A percentile compares a stretch with the other conserved stretches of the same genome.
Conservation (phyloP, 2,797 vertebrate genomes). For the Diplodus sargus region DNA sequence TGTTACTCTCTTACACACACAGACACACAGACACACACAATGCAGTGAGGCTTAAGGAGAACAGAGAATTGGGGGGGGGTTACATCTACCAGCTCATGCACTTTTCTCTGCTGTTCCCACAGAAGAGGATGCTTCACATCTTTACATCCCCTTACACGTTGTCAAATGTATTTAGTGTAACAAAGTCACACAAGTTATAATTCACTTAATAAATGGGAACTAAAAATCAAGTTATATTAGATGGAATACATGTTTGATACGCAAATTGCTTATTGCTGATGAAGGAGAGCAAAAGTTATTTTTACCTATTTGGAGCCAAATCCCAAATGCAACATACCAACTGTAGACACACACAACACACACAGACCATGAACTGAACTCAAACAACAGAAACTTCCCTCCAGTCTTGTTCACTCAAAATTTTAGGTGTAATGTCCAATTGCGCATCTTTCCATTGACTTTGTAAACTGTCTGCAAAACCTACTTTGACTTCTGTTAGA, state of each 20-base stretch:
- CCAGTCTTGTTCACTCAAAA: too few relatives aligned
- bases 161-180: background rate
- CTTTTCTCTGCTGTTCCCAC: conserved; percentile 33
- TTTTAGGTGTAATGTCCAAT: too few relatives aligned
- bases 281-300: background rate
- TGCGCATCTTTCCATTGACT: too few relatives aligned
- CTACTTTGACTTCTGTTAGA: too few relatives aligned
- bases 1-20: conserved; percentile 24
- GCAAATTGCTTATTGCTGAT: background rate
- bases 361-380: too few relatives aligned
- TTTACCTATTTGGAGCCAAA: background rate
- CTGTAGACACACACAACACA: background rate
- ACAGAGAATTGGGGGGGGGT: background rate
- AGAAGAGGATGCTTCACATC: conserved; percentile 23
- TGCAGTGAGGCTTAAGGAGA: conserved; percentile 20
- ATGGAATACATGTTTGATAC: background rate
- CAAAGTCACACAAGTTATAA: background rate
- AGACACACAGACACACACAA: conserved; percentile 19
- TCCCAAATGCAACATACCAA: too few relatives aligned
- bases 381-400: too few relatives aligned
- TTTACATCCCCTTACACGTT: background rate
- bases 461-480: too few relatives aligned
- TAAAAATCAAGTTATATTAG: background rate
- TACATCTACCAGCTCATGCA: conserved; percentile 11
- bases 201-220: background rate